A percentile compares a stretch with the other conserved stretches of the same genome.
phyloP scores from a whole-genome alignment of 1,140 invertebrate species.

The Venturia canescens region DNA sequence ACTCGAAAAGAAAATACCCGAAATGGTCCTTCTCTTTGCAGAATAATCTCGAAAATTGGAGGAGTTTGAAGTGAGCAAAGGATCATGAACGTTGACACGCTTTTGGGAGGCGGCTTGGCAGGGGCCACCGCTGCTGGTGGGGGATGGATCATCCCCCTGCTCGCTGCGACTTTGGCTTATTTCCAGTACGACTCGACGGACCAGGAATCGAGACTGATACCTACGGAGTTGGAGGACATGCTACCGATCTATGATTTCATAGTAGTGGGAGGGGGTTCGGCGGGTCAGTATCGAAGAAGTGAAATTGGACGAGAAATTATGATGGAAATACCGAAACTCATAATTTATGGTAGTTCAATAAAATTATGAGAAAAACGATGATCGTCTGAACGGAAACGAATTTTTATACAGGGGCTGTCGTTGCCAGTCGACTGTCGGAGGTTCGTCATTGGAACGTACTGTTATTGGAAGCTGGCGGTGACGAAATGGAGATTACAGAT shows the following conservation, averaged over 20 bases:
- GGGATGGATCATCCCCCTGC: slow-evolving; percentile 87
- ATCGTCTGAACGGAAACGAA: neutral
- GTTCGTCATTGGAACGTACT: slow-evolving; percentile 87
- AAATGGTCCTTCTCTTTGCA: no score
- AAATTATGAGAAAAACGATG: neutral
- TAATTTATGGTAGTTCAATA: neutral
- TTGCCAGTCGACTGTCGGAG: slow-evolving; percentile 92
- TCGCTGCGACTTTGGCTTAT: slow-evolving; percentile 88
- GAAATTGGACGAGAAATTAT: neutral
- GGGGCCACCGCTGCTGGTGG: slow-evolving; percentile 78
- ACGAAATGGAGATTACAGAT: slow-evolving; percentile 89
- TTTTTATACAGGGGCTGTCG: slow-evolving; percentile 83
- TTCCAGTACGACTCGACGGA: slow-evolving; percentile 89
- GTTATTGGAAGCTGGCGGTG: slow-evolving; percentile 89
- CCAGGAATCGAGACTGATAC: slow-evolving; percentile 84
- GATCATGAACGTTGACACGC: slow-evolving; percentile 67
- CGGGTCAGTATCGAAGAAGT: slow-evolving; percentile 80
- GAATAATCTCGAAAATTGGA: no score
- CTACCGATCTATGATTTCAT: slow-evolving; percentile 90
- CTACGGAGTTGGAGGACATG: slow-evolving; percentile 81
- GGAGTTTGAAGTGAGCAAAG: neutral
- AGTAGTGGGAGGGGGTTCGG: slow-evolving; percentile 95
- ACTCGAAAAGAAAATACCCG: no score
- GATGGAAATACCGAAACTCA: neutral
- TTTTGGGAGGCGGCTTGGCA: slow-evolving; percentile 67